Conservation (phyloP, 2,113 vertebrate species). For the Carassius auratus region DNA sequence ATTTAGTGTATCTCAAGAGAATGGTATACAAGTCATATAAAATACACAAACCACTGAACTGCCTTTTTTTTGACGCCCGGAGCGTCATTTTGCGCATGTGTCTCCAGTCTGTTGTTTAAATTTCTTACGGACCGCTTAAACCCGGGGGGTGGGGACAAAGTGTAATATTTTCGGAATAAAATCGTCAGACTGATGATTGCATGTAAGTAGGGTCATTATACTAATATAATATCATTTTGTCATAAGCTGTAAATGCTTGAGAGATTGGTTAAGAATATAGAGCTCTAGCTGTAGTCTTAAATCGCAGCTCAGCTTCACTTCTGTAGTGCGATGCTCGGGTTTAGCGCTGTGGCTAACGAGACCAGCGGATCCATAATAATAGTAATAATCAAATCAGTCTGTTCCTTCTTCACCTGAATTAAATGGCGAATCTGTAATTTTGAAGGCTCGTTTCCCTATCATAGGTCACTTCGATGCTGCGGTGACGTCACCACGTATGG, state of each 20-base stretch:
- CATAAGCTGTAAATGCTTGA: background rate
- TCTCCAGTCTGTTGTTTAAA: slow-evolving; percentile 57
- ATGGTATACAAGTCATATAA: slow-evolving; percentile 40
- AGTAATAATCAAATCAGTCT: background rate
- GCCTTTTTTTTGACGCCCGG: background rate
- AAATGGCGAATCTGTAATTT: no score
- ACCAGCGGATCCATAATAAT: background rate
- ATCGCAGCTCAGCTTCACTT: slow-evolving; percentile 29
- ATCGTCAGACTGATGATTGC: slow-evolving; percentile 19
- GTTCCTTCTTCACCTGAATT: background rate
- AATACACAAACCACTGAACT: background rate
- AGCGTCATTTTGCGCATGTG: slow-evolving; percentile 57
- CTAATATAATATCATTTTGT: background rate
- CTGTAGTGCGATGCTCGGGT: slow-evolving; percentile 54
- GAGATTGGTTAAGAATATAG: background rate
- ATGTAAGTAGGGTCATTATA: slow-evolving; percentile 40
- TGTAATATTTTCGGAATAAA: slow-evolving; percentile 52
- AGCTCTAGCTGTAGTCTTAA: slow-evolving; percentile 50
- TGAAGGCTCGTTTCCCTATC: background rate
- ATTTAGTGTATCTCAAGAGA: background rate
- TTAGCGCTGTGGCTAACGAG: slow-evolving; percentile 47
- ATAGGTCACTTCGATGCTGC: no score
- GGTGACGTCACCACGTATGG: no score
- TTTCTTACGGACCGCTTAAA: slow-evolving; percentile 59
- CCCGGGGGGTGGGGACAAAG: slow-evolving; percentile 56